Evolutionary conservation across 2,113 vertebrate genomes (phyloP).

Genomic region (Brienomyrus brachyistius): DNA sequence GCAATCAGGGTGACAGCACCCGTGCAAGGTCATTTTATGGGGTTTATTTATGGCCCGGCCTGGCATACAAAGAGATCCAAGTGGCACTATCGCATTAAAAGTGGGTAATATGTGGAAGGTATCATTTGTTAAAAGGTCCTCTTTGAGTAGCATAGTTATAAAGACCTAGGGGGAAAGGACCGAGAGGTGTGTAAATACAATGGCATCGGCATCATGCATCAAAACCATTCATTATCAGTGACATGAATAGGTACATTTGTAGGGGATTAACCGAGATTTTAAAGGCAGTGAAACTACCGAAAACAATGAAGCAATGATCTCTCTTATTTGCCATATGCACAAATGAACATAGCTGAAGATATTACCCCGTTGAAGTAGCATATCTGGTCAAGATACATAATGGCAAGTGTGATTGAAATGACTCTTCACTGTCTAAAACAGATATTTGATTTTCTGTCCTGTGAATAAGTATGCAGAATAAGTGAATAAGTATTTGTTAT

Average conservation of each 20-base stretch:
- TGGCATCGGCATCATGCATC: not conserved
- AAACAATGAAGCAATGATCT: not conserved
- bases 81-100: not conserved
- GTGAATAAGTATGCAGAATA: not conserved
- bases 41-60: not conserved
- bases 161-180: not conserved
- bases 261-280: not conserved
- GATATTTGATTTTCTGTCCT: not conserved
- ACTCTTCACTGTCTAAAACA: not conserved
- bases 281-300: not conserved
- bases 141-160: not conserved
- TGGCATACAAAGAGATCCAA: not conserved
- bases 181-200: not conserved
- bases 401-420: not conserved
- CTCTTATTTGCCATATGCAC: not conserved
- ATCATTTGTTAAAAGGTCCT: not conserved
- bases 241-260: not conserved
- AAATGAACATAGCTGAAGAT: not conserved
- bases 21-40: constrained; percentile 14
- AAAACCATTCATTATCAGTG: not conserved
- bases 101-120: not conserved
- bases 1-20: constrained; percentile 16
- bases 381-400: not conserved
- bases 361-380: not conserved
- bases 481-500: not conserved